Evolutionary conservation across 2,888 invertebrate species (phyloP).

Genomic region (Crocallis elinguaria): DNA sequence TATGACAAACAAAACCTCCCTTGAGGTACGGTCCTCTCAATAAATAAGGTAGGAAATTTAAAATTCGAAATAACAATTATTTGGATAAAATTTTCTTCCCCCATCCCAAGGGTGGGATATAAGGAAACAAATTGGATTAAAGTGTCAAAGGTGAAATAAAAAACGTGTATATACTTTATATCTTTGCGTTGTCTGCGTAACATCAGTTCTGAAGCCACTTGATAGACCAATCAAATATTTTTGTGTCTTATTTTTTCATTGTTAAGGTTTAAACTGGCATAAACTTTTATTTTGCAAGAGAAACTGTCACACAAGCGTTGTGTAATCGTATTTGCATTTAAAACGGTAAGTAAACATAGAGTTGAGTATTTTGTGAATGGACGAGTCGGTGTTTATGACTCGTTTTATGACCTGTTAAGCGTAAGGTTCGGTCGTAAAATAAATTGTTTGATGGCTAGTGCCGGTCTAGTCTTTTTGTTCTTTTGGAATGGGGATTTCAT

Average conservation of each 20-base stretch:
- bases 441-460: conserved; percentile 67
- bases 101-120: conserved; percentile 75
- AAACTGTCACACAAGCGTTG: conserved; percentile 61
- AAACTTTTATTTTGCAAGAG: conserved; percentile 48
- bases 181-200: conserved; percentile 71
- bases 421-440: conserved; percentile 80
- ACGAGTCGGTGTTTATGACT: conserved; percentile 75
- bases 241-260: conserved; percentile 19
- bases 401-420: conserved; percentile 81
- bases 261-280: conserved; percentile 50
- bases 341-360: conserved; percentile 79
- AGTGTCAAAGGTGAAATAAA: conserved; percentile 84
- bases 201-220: conserved; percentile 53
- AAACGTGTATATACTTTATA: conserved; percentile 73
- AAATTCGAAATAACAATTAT: conserved; percentile 81
- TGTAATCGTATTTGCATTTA: conserved; percentile 80
- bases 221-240: conserved; percentile 22
- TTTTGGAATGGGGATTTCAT: conserved; percentile 49
- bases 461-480: conserved; percentile 52
- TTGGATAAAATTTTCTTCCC: conserved; percentile 72
- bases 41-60: conserved; percentile 61
- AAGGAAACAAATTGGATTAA: conserved; percentile 84
- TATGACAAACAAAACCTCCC: conserved; percentile 38
- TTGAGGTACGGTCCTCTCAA: conserved; percentile 41
- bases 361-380: conserved; percentile 76